Conservation (phyloP, 1,140 invertebrate species). For the Harpegnathos saltator region DNA sequence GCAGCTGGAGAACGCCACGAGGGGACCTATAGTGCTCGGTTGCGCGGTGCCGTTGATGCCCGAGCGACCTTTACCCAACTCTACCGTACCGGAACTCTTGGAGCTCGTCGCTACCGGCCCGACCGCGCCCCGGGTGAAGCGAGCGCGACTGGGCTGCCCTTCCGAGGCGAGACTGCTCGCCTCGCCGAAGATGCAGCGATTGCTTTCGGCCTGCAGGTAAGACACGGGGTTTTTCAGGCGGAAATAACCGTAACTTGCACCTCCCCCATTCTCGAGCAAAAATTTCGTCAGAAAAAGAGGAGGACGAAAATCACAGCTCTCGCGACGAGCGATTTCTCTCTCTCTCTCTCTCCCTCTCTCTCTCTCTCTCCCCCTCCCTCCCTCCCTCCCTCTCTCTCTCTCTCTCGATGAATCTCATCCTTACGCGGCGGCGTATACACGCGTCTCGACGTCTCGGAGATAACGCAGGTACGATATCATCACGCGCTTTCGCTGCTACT, state of each 20-base stretch:
- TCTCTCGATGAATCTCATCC: too few species aligned
- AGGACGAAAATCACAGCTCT: not conserved
- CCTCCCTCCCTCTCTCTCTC: too few species aligned
- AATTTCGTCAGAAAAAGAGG: too few species aligned
- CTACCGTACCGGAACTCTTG: slow-evolving; percentile 81
- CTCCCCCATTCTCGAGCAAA: too few species aligned
- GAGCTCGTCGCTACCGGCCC: slow-evolving; percentile 83
- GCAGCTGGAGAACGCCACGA: slow-evolving; percentile 82
- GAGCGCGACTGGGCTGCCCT: slow-evolving; percentile 81
- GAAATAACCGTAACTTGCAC: too few species aligned
- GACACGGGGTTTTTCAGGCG: not conserved
- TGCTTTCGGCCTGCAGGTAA: slow-evolving; percentile 85
- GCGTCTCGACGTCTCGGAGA: not conserved
- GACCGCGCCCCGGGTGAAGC: slow-evolving; percentile 82
- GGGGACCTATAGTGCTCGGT: slow-evolving; percentile 82
- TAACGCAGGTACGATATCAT: not conserved
- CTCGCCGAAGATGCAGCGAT: slow-evolving; percentile 83
- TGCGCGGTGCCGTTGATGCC: slow-evolving; percentile 83
- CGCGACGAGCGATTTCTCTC: too few species aligned
- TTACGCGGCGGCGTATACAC: too few species aligned
- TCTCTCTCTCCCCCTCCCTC: too few species aligned
- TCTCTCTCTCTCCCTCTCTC: too few species aligned
- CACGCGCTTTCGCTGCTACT: slow-evolving; percentile 24
- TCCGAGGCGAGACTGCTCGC: slow-evolving; percentile 82
- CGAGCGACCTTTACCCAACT: slow-evolving; percentile 80